Base-by-base conservation (phyloP, 2,888 invertebrate genomes). In the Blera fallax region DNA sequence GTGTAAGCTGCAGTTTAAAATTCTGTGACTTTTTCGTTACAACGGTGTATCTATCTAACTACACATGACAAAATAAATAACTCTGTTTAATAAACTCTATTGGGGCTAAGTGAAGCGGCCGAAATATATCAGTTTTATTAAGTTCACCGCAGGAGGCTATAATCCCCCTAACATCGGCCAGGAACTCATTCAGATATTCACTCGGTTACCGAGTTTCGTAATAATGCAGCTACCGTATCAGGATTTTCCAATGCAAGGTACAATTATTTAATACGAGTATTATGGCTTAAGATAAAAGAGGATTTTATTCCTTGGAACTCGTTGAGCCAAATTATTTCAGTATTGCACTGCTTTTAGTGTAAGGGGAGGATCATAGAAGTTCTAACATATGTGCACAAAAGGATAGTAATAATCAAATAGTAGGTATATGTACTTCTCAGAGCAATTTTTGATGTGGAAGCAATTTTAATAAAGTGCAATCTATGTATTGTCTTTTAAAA, bases 251-350 rank as follows among this genome's bases (percentile, higher is more conserved):
- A 67, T 72, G 43, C 78, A 60, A 70, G 70, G 72, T 82, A 82
- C 82, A 70, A 76, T 76, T 67, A 78, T 73, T 60, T 73, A 78
- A 79, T 84, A n/a, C n/a, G n/a, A n/a, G n/a, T n/a, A 84, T 60
- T 79, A 74, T 64, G 50, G 73, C 56, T 79, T 84, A 69, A 84
- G 83, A 84, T 84, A 74, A 84, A 84, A 79, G 83, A 79, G 64
- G 73, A 84, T 64, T 64, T 79, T 48, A 40, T 48, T 69, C 56
- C 56, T 84, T 56, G 43, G 50, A 64, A 67, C 56, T 64, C 72
- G 65, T 72, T 52, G 56, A 74, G 52, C 54, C 29, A 78, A 67
- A 83, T 54, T 29, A 83, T 62, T 67, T 34, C 43, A 50, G 62
- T 45, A 64, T 73, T 69, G 76, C 70, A 64, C 45, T 40, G 64